Evolutionary conservation across 1,140 invertebrate species (phyloP), one percentile per base, ranked within the genome.

Genomic region (Paraescarpia echinospica): DNA sequence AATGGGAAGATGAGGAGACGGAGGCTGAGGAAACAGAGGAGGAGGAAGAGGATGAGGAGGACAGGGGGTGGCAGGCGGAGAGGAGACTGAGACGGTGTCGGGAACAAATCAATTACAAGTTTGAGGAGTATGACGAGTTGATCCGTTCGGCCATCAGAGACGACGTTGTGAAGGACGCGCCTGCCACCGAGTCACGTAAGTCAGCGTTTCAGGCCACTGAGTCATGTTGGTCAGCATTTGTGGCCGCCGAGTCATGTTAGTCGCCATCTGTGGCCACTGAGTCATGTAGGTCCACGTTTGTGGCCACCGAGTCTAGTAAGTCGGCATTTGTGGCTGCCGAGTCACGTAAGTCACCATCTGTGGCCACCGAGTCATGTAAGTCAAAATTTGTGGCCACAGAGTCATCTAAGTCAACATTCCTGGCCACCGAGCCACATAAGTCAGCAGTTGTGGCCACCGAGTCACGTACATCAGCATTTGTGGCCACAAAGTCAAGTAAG

Each of bases 111-210:
- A 92, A 91, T n/a, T 93, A 99, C 94, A 97, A 97, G 92, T 98
- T 98, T 94, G 98, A 98, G 95, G 98, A 99, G 95, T 99, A 98
- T 96, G 98, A 99, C 95, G 98, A 99, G 33, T 97, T 99, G 94
- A 99, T 93, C 91, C 90, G 89, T 35, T 98, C 98, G 91, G 98
- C 98, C 27, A 98, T 99, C 92, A 97, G 98, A 96, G 97, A 97
- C 91, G 96, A 95, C 91, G 92, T 94, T 4, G 93, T 94, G 41
- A 94, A 94, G 51, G 93, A 93, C 89, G 34, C 34, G 48, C 93
- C 51, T 93, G 94, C 90, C 92, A 93, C n/a, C 93, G 91, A 27
- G 91, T 77, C 90, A 93, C 89, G 89, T 34, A 90, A 90, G 34
- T 35, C 59, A 77, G 0, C 8, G 8, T 0, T 8, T n/a, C n/a